Evolutionary conservation across 2,888 invertebrate species (phyloP), one percentile per base, ranked within the genome.

Genomic region (Eurytoma californica): DNA sequence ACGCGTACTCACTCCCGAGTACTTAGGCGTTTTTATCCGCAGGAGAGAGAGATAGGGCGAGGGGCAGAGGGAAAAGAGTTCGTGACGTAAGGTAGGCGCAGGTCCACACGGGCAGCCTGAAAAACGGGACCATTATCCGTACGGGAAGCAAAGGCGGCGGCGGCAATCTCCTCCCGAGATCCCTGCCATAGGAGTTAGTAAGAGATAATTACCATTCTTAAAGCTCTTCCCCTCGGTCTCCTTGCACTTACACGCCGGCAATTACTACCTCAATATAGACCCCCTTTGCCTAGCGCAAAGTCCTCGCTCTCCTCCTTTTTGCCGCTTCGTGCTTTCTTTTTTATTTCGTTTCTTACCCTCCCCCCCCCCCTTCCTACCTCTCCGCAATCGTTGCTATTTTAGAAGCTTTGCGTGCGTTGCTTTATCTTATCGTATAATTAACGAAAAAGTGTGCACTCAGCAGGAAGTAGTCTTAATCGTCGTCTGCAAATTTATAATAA

Each of bases 201-300:
- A 82, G 82, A 83, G 83, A 84, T 83, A 84, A 84, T 84, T 83
- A 83, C 83, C 82, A 84, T 84, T 81, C 82, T 82, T 79, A 67
- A 83, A 83, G 80, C 79, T 82, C 80, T 81, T 80, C 69, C 24
- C 16, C 65, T 55, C 20, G n/a, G n/a, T 30, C n/a, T 65, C 14
- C 79, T 81, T 83, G 80, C 82, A 84, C 79, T 83, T 84, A 83
- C 81, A 83, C 77, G 81, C 81, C 80, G 80, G 81, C 84, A 84
- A 84, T 84, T 84, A 84, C 83, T 83, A 84, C 82, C 82, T 83
- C 82, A 82, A 80, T 79, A 73, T 47, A 60, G 74, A 66, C 70
- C 79, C 51, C 57, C 66, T 60, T 74, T 55, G 82, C 76, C 79
- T 82, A 79, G 72, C 82, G 51, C 13, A 74, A 80, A 80, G 80